phyloP scores from a whole-genome alignment of 2,888 invertebrate species.

The Tetranychus truncatus region DNA sequence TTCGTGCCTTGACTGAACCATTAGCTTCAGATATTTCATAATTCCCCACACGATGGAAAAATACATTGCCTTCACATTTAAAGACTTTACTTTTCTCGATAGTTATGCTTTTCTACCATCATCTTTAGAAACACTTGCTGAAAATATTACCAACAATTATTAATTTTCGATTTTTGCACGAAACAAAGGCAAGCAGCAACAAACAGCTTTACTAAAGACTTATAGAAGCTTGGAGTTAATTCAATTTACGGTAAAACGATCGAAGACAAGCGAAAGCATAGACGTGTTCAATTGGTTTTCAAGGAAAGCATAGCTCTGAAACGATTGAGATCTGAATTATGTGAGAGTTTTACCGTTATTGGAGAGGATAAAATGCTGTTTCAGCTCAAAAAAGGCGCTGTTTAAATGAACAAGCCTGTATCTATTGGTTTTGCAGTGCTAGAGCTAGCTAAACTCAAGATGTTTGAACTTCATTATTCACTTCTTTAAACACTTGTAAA shows the following conservation, averaged over 20 bases:
- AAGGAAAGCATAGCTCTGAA: constrained; percentile 13
- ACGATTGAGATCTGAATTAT: constrained; percentile 17
- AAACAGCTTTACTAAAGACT: constrained; percentile 31
- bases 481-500: not conserved
- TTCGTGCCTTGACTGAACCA: not conserved
- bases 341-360: constrained; percentile 11
- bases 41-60: not conserved
- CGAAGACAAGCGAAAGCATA: constrained; percentile 29
- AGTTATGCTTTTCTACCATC: not conserved
- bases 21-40: not conserved
- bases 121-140: not conserved
- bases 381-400: constrained; percentile 6
- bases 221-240: constrained; percentile 32
- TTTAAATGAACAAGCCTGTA: constrained; percentile 21
- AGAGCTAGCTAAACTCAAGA: constrained; percentile 28
- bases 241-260: constrained; percentile 31
- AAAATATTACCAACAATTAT: not conserved
- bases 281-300: constrained; percentile 27
- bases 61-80: not conserved
- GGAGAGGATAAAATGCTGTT: constrained; percentile 11
- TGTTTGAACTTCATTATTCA: not conserved
- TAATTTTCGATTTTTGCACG: constrained; percentile 12
- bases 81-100: not conserved
- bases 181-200: constrained; percentile 27
- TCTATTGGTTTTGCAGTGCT: not conserved